Evolutionary conservation across 2,888 invertebrate species (phyloP).

Genomic region (Drosophila imparisetae): DNA sequence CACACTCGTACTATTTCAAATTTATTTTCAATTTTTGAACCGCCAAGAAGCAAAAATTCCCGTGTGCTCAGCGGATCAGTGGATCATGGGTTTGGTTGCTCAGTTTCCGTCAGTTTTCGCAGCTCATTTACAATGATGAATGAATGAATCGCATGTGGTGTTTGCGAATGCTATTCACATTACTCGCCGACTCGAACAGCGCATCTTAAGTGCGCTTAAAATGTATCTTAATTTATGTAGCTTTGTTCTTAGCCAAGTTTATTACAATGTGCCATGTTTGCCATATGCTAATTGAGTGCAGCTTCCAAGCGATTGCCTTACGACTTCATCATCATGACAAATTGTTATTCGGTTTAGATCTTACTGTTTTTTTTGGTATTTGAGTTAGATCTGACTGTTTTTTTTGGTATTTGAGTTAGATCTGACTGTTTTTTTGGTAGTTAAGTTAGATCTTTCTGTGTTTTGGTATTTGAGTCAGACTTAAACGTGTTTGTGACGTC

Average conservation of each 20-base stretch:
- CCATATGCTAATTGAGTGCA: slow-evolving; percentile 67
- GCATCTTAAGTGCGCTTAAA: slow-evolving; percentile 61
- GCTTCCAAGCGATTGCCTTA: slow-evolving; percentile 52
- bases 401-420: background rate
- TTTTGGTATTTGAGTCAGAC: background rate
- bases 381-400: background rate
- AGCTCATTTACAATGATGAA: slow-evolving; percentile 58
- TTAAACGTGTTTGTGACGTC: slow-evolving; percentile 71
- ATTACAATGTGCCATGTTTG: slow-evolving; percentile 32
- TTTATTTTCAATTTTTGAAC: slow-evolving; percentile 6
- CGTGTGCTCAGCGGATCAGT: slow-evolving; percentile 51
- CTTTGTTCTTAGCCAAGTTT: slow-evolving; percentile 51
- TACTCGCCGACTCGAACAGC: slow-evolving; percentile 41
- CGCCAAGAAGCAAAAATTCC: slow-evolving; percentile 47
- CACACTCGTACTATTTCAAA: slow-evolving; percentile 46
- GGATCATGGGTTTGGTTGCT: slow-evolving; percentile 1
- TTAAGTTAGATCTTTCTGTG: background rate
- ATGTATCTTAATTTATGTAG: slow-evolving; percentile 64
- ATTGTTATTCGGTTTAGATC: slow-evolving; percentile 14
- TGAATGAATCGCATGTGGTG: slow-evolving; percentile 59
- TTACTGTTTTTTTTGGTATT: background rate
- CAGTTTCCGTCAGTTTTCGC: slow-evolving; percentile 21
- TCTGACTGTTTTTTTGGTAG: background rate
- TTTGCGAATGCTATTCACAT: slow-evolving; percentile 37
- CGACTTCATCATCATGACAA: slow-evolving; percentile 37